Conservation (phyloP, 2,797 vertebrate genomes). For the Prunella strophiata region DNA sequence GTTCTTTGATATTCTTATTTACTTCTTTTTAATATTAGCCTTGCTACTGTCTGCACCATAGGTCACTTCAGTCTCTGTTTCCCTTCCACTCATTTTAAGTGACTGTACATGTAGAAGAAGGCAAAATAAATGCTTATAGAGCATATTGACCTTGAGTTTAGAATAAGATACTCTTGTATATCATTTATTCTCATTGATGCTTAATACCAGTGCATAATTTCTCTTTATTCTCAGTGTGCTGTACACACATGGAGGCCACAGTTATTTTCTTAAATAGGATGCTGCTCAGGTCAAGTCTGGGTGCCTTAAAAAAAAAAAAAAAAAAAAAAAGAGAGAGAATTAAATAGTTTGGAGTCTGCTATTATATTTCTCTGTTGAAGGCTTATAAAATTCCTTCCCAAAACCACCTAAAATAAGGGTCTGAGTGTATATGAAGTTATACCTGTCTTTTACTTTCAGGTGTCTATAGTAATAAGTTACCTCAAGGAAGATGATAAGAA, state of each 20-base stretch:
- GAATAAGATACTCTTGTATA: neutral
- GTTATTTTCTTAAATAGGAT: neutral
- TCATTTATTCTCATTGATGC: neutral
- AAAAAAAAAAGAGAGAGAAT: neutral
- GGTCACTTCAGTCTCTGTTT: neutral
- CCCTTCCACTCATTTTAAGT: neutral
- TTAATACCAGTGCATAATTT: neutral
- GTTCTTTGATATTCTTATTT: neutral
- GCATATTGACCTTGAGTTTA: neutral
- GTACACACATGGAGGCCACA: neutral
- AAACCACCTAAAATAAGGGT: neutral
- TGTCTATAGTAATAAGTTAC: neutral
- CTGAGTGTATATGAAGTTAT: neutral
- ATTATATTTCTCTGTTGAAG: neutral
- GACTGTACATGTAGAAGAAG: neutral
- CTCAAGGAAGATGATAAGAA: neutral
- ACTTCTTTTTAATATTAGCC: neutral
- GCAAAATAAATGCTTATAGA: neutral
- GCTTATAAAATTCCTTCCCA: neutral
- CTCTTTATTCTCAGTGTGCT: neutral
- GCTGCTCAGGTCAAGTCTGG: neutral
- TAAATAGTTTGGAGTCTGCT: neutral
- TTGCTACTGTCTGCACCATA: neutral
- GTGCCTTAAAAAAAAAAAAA: neutral
- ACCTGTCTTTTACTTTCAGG: neutral